Conservation (phyloP, 92 coral and sea anemone species). For the Galaxea fascicularis region DNA sequence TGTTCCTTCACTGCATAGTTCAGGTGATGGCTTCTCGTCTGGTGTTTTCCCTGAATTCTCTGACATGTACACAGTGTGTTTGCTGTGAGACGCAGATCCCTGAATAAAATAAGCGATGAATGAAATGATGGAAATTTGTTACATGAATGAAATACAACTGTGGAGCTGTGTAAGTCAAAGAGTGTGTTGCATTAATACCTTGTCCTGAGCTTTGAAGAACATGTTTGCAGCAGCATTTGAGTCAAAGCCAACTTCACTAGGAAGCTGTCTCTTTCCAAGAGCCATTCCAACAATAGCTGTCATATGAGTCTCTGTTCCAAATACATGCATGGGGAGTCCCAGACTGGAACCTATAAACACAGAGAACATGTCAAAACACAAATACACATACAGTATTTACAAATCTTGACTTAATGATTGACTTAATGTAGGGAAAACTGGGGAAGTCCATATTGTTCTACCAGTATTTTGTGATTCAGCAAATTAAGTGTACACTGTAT, state of each 20-base stretch:
- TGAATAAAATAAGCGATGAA: background rate
- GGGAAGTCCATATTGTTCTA: too few species aligned
- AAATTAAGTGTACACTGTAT: too few species aligned
- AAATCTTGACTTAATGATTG: too few species aligned
- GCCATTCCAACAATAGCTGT: constrained; percentile 99
- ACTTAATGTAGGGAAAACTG: too few species aligned
- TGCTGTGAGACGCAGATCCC: constrained; percentile 52
- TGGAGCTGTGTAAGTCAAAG: too few species aligned
- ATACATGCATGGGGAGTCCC: constrained; percentile 93
- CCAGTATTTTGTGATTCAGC: too few species aligned
- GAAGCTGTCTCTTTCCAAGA: constrained; percentile 89
- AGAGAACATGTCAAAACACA: background rate
- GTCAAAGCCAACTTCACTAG: constrained; percentile 83
- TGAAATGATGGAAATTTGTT: background rate
- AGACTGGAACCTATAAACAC: constrained; percentile 78
- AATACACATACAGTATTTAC: background rate
- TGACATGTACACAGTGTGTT: constrained; percentile 50
- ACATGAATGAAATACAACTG: background rate
- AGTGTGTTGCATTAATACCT: constrained; percentile 39
- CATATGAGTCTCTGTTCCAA: constrained; percentile 99
- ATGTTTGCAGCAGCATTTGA: constrained; percentile 95
- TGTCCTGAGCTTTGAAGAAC: constrained; percentile 95
- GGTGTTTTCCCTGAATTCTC: constrained; percentile 64
- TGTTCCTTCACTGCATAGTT: constrained; percentile 4
- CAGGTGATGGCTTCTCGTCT: constrained; percentile 35